These are phyloP conservation scores for Hypocryptadius cinnamomeus DNA, from an alignment of 2,113 vertebrate genomes.

Conservation along the genomic window DNA sequence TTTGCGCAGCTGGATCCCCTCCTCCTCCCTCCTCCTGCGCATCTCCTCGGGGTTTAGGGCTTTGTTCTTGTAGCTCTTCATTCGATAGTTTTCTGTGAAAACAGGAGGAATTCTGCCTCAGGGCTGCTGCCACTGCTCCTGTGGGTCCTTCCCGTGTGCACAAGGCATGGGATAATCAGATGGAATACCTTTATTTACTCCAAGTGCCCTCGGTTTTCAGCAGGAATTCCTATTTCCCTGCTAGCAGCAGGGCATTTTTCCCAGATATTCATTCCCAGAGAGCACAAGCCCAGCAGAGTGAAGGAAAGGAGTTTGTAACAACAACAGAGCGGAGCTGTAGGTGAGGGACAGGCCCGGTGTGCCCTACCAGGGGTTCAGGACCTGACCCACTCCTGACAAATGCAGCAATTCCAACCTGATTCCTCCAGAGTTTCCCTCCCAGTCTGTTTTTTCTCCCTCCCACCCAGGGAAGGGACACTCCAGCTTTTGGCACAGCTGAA, in stretches of 20 bases:
- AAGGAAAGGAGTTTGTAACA: rapidly evolving
- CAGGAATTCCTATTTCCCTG: not conserved
- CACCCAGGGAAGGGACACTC: not conserved
- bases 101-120: not conserved
- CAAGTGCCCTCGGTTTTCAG: rapidly evolving
- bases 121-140: not conserved
- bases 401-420: not conserved
- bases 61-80: constrained; percentile 99
- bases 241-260: rapidly evolving
- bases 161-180: rapidly evolving
- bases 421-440: not conserved
- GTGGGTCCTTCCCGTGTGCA: rapidly evolving
- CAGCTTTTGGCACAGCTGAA: not conserved
- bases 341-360: rapidly evolving
- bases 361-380: not conserved
- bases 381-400: not conserved
- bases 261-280: not conserved
- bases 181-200: not conserved
- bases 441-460: not conserved
- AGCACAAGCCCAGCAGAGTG: not conserved
- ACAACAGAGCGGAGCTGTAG: not conserved
- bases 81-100: constrained; percentile 88
- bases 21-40: constrained; percentile 92
- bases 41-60: constrained; percentile 96
- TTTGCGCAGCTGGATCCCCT: constrained; percentile 95